These are phyloP conservation scores for Pangasius sanitwongsei DNA, from an alignment of 2,797 vertebrate genomes.

Conservation along the genomic window DNA sequence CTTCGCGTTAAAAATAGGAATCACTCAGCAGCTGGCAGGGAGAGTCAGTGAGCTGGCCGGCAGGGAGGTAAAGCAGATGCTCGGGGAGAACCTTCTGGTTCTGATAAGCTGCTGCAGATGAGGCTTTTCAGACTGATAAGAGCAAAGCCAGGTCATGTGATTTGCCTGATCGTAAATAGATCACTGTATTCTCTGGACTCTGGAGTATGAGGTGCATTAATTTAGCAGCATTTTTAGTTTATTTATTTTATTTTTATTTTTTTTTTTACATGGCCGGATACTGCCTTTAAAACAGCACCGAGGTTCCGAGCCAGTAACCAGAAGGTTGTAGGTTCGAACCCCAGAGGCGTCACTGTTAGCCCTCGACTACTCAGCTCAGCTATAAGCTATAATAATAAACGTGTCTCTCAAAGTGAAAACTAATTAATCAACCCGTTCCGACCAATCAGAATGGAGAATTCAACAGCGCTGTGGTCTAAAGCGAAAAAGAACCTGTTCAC, in stretches of 20 bases:
- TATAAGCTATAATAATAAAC: background rate
- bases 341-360: background rate
- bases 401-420: background rate
- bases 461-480: too few relatives aligned
- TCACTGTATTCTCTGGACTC: background rate
- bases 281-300: background rate
- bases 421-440: background rate
- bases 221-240: too few relatives aligned
- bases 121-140: background rate
- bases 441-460: too few relatives aligned
- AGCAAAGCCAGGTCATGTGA: background rate
- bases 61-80: conserved; percentile 17
- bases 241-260: too few relatives aligned
- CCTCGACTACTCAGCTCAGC: background rate
- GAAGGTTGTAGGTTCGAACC: background rate
- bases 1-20: conserved; percentile 30
- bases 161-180: background rate
- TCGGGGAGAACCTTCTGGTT: conserved; percentile 25
- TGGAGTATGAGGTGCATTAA: background rate
- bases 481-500: too few relatives aligned
- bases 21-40: conserved; percentile 40
- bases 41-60: conserved; percentile 32
- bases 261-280: background rate
- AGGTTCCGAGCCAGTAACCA: background rate
- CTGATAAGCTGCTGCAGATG: background rate